These are phyloP conservation scores for Standfussiana lucernea DNA, from an alignment of 2,888 invertebrate genomes.

Conservation along the genomic window DNA sequence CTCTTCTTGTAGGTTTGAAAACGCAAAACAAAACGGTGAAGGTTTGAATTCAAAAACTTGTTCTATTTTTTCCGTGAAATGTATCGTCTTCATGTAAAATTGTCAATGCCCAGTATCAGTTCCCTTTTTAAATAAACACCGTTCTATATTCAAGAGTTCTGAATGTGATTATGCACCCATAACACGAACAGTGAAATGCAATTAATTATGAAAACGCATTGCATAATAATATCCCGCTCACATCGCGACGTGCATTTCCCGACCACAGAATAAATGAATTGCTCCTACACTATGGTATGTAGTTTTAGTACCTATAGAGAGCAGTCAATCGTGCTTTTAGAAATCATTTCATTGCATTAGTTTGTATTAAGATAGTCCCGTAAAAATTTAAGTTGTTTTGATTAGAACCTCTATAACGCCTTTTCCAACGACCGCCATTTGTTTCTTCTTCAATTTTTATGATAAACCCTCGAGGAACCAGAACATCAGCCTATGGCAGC, in stretches of 20 bases:
- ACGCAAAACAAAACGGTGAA: not conserved
- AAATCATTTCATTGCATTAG: constrained; percentile 23
- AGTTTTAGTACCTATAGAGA: constrained; percentile 68
- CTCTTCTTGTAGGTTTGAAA: constrained; percentile 27
- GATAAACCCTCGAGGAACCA: too few relatives aligned
- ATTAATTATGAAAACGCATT: constrained; percentile 77
- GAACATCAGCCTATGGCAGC: not conserved
- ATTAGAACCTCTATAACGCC: not conserved
- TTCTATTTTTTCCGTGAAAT: not conserved
- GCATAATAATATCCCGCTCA: constrained; percentile 59
- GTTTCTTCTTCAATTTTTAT: not conserved
- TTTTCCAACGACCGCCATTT: not conserved
- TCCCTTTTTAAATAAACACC: not conserved
- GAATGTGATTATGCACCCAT: constrained; percentile 38
- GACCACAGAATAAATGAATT: constrained; percentile 80
- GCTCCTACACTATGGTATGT: constrained; percentile 67
- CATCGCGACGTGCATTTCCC: constrained; percentile 67
- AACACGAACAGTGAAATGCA: constrained; percentile 70
- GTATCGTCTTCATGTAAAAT: not conserved
- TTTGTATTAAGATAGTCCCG: constrained; percentile 18
- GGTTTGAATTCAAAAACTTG: not conserved
- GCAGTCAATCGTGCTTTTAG: constrained; percentile 29
- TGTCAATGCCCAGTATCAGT: not conserved
- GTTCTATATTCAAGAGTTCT: constrained; percentile 30
- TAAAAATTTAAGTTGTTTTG: not conserved